Evolutionary conservation across 2,888 invertebrate species (phyloP).

Genomic region (Sympetrum striolatum): DNA sequence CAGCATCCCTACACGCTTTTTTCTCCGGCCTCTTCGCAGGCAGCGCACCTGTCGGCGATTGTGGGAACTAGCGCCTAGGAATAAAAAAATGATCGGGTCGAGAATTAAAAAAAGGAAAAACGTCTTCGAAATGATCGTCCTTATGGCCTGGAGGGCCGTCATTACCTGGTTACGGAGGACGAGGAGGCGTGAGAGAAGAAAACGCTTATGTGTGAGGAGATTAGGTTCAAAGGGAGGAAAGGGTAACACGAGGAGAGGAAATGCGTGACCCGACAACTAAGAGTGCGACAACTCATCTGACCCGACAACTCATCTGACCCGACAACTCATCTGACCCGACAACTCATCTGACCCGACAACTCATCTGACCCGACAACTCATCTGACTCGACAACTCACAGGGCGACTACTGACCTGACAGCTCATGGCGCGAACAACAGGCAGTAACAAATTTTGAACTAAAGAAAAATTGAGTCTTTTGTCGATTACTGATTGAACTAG

Average conservation of each 20-base stretch:
- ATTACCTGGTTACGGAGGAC: constrained; percentile 9
- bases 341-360: too few species aligned
- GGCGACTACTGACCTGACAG: too few species aligned
- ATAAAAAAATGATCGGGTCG: background rate
- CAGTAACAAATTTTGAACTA: too few species aligned
- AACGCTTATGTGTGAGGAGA: background rate
- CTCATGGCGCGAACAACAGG: too few species aligned
- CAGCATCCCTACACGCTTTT: background rate
- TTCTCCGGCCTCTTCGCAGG: background rate
- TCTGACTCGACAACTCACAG: too few species aligned
- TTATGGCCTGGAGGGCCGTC: background rate
- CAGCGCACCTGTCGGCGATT: constrained; percentile 35
- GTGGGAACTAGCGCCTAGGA: background rate
- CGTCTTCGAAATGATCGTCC: background rate
- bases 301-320: too few species aligned
- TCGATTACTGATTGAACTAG: too few species aligned
- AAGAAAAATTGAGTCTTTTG: too few species aligned
- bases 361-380: too few species aligned
- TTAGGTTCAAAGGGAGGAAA: background rate
- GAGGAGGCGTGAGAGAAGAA: background rate
- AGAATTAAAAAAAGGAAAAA: background rate
- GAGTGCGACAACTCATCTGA: too few species aligned
- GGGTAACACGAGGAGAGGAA: background rate
- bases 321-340: too few species aligned
- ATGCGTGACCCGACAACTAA: too few species aligned